Evolutionary conservation across 2,113 vertebrate genomes (phyloP).

Genomic region (Pavo muticus): DNA sequence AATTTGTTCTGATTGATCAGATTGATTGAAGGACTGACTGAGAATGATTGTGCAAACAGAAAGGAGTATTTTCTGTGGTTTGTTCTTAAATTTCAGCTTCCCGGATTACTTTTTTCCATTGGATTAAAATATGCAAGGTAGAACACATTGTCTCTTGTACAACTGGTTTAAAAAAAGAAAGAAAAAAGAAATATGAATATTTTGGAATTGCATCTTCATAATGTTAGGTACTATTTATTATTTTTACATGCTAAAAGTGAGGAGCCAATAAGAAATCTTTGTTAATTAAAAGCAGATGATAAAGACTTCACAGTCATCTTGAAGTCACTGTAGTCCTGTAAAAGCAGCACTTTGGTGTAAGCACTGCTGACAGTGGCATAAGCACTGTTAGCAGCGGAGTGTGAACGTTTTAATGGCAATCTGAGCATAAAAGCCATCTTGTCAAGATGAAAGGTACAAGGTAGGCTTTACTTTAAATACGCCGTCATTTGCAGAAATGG

Average conservation of each 20-base stretch:
- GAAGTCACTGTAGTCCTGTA: neutral
- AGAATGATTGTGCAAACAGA: neutral
- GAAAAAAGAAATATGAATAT: neutral
- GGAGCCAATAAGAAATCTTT: neutral
- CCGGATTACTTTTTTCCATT: neutral
- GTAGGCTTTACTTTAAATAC: neutral
- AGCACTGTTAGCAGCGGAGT: conserved; percentile 7
- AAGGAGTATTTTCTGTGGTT: neutral
- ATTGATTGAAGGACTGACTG: neutral
- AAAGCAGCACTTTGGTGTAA: neutral
- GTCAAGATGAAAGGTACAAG: neutral
- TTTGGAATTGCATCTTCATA: neutral
- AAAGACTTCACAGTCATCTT: neutral
- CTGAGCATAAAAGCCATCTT: neutral
- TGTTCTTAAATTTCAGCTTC: neutral
- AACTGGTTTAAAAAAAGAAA: neutral
- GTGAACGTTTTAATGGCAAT: neutral
- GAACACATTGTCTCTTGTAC: neutral
- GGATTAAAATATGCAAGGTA: neutral
- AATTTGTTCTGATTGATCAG: neutral
- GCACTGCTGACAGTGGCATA: neutral
- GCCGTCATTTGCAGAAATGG: neutral
- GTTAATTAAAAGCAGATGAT: conserved; percentile 13
- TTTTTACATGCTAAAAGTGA: neutral
- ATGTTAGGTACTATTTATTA: neutral